A percentile compares a stretch with the other conserved stretches of the same genome.
These are phyloP conservation scores for Cephus pulcher DNA, from an alignment of 2,888 invertebrate genomes.

Conservation along the genomic window DNA sequence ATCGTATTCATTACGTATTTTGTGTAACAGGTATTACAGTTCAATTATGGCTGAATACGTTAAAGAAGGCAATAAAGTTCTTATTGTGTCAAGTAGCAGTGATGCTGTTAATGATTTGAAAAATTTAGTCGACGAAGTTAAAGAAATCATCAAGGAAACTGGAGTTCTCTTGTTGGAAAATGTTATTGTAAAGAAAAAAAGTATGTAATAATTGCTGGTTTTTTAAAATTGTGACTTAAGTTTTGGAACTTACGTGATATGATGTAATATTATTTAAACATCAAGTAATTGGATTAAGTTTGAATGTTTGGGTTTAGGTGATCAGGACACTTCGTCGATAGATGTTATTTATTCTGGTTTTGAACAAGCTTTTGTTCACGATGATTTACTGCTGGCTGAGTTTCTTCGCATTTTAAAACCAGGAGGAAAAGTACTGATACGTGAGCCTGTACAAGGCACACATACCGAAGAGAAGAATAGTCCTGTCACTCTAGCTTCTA, in stretches of 20 bases:
- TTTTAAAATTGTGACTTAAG: neutral
- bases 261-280: neutral
- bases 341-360: slow-evolving; percentile 72
- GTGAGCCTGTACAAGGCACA: slow-evolving; percentile 63
- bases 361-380: slow-evolving; percentile 60
- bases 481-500: slow-evolving; percentile 63
- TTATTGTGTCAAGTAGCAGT: slow-evolving; percentile 72
- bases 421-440: slow-evolving; percentile 71
- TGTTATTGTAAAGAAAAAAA: slow-evolving; percentile 70
- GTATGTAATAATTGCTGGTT: slow-evolving; percentile 59
- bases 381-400: slow-evolving; percentile 68
- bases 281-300: neutral
- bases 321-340: slow-evolving; percentile 71
- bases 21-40: neutral
- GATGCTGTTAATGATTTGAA: slow-evolving; percentile 67
- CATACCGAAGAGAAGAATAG: slow-evolving; percentile 23
- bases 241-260: neutral
- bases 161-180: slow-evolving; percentile 73
- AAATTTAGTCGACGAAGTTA: slow-evolving; percentile 69
- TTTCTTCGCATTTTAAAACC: slow-evolving; percentile 74
- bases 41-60: slow-evolving; percentile 46
- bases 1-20: neutral
- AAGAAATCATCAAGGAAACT: slow-evolving; percentile 63
- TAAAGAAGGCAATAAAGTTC: slow-evolving; percentile 67
- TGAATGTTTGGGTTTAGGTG: slow-evolving; percentile 63